Percentiles rank a stretch among this genome's conserved stretches.
phyloP scores from a whole-genome alignment of 2,888 invertebrate genomes.

The Dryadula phaetusa region DNA sequence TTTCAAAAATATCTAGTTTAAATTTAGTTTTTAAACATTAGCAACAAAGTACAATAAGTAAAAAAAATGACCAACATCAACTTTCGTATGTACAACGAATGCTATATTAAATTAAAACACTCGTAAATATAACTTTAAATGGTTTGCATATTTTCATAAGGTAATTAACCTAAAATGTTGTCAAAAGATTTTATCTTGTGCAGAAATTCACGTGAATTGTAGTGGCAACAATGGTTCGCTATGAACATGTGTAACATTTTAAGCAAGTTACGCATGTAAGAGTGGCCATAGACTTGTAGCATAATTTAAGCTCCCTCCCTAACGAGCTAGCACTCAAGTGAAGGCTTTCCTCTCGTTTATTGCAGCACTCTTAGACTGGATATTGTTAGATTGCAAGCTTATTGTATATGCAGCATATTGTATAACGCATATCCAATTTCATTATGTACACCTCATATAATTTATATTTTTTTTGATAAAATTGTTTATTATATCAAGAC shows the following conservation, averaged over 20 bases:
- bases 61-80: background rate
- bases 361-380: constrained; percentile 62
- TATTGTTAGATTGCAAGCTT: constrained; percentile 72
- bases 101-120: background rate
- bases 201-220: constrained; percentile 26
- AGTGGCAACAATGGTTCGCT: constrained; percentile 39
- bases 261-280: constrained; percentile 68
- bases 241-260: constrained; percentile 42
- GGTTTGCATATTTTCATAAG: constrained; percentile 2
- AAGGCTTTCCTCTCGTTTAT: constrained; percentile 60
- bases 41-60: background rate
- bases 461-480: background rate
- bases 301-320: constrained; percentile 76
- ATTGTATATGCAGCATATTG: constrained; percentile 60
- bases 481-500: background rate
- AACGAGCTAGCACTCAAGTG: constrained; percentile 75
- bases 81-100: background rate
- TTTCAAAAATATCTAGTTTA: too few relatives aligned
- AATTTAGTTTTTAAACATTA: background rate
- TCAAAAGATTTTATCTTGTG: constrained; percentile 24
- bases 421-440: constrained; percentile 7
- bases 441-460: background rate
- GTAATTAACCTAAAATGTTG: constrained; percentile 33
- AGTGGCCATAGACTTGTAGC: constrained; percentile 60
- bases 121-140: constrained; percentile 9